Evolutionary conservation across 2,888 invertebrate species (phyloP), one percentile per base, ranked within the genome.

Genomic region (Mythimna albipuncta): DNA sequence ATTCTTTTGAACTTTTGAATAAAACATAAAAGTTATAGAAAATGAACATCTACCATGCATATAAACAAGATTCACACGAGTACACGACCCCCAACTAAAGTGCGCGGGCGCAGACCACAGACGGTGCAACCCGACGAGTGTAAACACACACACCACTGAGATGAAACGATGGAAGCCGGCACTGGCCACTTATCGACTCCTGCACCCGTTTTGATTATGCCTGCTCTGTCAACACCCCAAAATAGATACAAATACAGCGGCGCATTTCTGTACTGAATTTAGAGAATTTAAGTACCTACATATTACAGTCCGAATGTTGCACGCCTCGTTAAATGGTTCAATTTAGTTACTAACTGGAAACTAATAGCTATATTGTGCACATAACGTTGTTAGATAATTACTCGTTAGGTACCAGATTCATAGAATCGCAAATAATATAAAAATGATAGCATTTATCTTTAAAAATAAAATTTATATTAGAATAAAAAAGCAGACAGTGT

Each of bases 161-260:
- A 85, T 88, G 84, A 81, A 89, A 95, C 84, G 94, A 94, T 95
- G 95, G 95, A 94, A 95, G 96, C 92, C 88, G 91, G 93, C 93
- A 93, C 93, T 91, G 87, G 88, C 93, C 94, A 95, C 96, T 96
- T 96, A 96, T 95, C 94, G 91, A 91, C 91, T 92, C 90, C 90
- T 93, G 91, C 93, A 91, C 91, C 91, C 92, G 93, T 91, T 91
- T 91, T 92, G 93, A 93, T 93, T 93, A 94, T 92, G 90, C 89
- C 90, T 89, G 89, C 89, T 92, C 92, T 93, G 95, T 95, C 95
- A 95, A 90, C 94, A 93, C 90, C 93, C 93, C 88, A 89, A 95
- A 95, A 96, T 95, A 96, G 94, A 94, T 88, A 86, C 89, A 89
- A 88, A 92, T 88, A 88, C 81, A 85, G 86, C 82, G 87, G 89